phyloP scores from a whole-genome alignment of 1,140 invertebrate genomes.

The Anagrus nilaparvatae region DNA sequence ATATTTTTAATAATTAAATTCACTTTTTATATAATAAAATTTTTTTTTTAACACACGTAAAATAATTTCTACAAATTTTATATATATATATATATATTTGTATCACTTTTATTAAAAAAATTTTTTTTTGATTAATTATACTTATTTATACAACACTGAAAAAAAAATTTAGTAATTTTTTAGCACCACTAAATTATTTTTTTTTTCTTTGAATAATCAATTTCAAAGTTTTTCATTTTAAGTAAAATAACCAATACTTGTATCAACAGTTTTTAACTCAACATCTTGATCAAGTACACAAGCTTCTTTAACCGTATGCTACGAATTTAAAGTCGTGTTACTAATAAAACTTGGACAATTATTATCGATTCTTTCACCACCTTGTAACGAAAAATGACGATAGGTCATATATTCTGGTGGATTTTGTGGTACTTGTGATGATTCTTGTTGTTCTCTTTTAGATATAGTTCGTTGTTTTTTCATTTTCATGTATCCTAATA shows the following conservation, averaged over 20 bases:
- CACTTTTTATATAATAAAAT: too few relatives aligned
- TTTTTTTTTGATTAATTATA: too few relatives aligned
- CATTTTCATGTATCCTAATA: constrained; percentile 75
- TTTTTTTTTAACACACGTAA: too few relatives aligned
- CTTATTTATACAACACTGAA: too few relatives aligned
- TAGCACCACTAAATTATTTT: too few relatives aligned
- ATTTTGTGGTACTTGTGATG: constrained; percentile 48
- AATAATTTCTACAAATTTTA: too few relatives aligned
- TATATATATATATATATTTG: too few relatives aligned
- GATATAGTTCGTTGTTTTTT: constrained; percentile 67
- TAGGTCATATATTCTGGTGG: constrained; percentile 66
- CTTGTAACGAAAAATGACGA: constrained; percentile 52
- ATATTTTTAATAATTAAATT: too few relatives aligned
- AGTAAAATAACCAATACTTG: constrained; percentile 26
- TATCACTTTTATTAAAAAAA: too few relatives aligned
- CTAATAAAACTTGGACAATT: constrained; percentile 41
- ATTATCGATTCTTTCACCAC: constrained; percentile 34
- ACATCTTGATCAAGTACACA: constrained; percentile 25
- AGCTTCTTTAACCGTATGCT: constrained; percentile 30
- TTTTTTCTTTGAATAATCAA: constrained; percentile 16
- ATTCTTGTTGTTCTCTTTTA: constrained; percentile 53
- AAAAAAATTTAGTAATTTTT: too few relatives aligned
- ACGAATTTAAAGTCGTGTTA: constrained; percentile 36
- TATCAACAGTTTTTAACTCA: constrained; percentile 30
- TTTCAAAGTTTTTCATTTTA: constrained; percentile 12